A percentile compares a stretch with the other conserved stretches of the same genome.
phyloP scores from a whole-genome alignment of 2,113 vertebrate species.

The Emydocephalus ijimae region DNA sequence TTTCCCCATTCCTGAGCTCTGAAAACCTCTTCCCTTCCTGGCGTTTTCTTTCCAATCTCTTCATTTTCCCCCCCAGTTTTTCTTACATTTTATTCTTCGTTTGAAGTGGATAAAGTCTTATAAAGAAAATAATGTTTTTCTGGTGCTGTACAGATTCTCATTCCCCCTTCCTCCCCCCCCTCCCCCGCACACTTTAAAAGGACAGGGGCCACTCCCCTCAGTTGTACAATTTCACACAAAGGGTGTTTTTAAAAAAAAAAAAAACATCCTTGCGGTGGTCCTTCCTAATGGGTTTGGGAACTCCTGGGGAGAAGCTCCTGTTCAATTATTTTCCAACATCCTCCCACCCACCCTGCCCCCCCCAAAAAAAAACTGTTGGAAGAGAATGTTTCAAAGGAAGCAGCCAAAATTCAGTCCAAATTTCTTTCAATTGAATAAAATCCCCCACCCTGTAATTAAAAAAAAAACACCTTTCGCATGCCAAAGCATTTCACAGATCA shows the following conservation, averaged over 20 bases:
- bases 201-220: background rate
- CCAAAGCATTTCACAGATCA: conserved; percentile 45
- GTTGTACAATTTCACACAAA: background rate
- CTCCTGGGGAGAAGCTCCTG: background rate
- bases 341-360: background rate
- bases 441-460: conserved; percentile 56
- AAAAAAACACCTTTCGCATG: conserved; percentile 47
- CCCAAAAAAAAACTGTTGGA: background rate
- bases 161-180: background rate
- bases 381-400: conserved; percentile 54
- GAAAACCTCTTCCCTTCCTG: no score
- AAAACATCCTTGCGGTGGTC: background rate
- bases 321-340: background rate
- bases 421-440: conserved; percentile 58
- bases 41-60: background rate
- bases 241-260: background rate
- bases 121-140: background rate
- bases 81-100: background rate
- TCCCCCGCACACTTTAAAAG: background rate
- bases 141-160: background rate
- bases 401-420: conserved; percentile 34
- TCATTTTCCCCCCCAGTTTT: background rate
- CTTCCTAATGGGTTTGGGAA: background rate
- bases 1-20: background rate
- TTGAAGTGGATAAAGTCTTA: background rate